A percentile compares a stretch with the other conserved stretches of the same genome.
Conservation (phyloP, 2,888 invertebrate species). For the Trissolcus japonicus region DNA sequence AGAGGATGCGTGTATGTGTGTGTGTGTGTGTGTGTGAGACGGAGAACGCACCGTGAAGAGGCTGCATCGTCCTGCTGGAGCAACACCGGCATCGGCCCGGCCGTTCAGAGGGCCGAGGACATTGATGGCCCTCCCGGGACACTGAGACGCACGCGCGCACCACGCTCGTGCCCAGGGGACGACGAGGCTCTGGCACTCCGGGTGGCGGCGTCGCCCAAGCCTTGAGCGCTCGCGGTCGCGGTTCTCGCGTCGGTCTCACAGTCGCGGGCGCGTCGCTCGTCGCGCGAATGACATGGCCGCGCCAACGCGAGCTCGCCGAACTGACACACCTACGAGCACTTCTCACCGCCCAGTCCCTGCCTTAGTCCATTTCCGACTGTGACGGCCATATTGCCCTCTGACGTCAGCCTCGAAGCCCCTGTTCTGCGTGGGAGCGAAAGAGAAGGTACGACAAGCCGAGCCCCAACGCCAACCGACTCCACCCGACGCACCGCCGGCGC, state of each 20-base stretch:
- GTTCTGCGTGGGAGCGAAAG: slow-evolving; percentile 19
- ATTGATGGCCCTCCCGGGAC: background rate
- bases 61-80: slow-evolving; percentile 21
- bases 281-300: slow-evolving; percentile 38
- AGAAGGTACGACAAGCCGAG: slow-evolving; percentile 6
- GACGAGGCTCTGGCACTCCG: slow-evolving; percentile 7
- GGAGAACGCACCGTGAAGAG: slow-evolving; percentile 12
- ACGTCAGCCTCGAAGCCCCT: slow-evolving; percentile 78
- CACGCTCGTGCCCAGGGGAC: slow-evolving; percentile 14
- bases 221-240: background rate
- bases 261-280: slow-evolving; percentile 28
- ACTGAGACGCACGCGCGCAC: slow-evolving; percentile 21
- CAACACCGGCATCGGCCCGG: slow-evolving; percentile 2
- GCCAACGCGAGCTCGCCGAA: slow-evolving; percentile 77
- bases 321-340: slow-evolving; percentile 86
- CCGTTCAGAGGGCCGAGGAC: slow-evolving; percentile 1
- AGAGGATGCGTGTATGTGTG: background rate
- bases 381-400: slow-evolving; percentile 86
- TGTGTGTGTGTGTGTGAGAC: background rate
- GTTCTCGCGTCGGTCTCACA: slow-evolving; percentile 19
- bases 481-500: slow-evolving; percentile 9
- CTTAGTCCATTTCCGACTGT: slow-evolving; percentile 82
- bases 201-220: background rate
- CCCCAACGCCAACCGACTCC: slow-evolving; percentile 4
- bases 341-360: slow-evolving; percentile 83